phyloP scores from a whole-genome alignment of 2,888 invertebrate species.

The Sarcophaga carnaria region DNA sequence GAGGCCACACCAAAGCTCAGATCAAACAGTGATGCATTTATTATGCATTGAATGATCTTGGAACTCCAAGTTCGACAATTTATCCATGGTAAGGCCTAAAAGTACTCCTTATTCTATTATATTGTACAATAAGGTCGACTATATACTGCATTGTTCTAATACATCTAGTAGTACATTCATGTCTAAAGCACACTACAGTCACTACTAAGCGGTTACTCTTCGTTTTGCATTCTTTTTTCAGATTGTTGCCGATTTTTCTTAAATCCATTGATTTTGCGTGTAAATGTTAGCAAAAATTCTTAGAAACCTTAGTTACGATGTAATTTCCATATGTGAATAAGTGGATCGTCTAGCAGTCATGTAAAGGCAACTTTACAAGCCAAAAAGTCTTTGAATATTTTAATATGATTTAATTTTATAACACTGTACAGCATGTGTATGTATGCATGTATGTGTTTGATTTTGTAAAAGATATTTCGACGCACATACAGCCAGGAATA shows the following conservation, averaged over 20 bases:
- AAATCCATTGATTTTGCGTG: conserved; percentile 74
- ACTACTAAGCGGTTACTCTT: background rate
- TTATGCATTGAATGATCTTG: too few relatives aligned
- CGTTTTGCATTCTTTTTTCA: conserved; percentile 62
- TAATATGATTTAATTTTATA: conserved; percentile 79
- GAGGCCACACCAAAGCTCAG: too few relatives aligned
- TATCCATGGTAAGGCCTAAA: too few relatives aligned
- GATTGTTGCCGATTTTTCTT: conserved; percentile 72
- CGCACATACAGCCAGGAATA: background rate
- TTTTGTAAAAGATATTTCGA: background rate
- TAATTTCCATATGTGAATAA: conserved; percentile 11
- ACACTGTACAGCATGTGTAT: conserved; percentile 69
- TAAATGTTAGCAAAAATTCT: conserved; percentile 78
- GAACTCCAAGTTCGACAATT: too few relatives aligned
- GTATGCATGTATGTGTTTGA: conserved; percentile 28
- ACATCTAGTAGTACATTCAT: too few relatives aligned
- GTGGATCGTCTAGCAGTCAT: conserved; percentile 17
- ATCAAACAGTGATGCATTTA: too few relatives aligned
- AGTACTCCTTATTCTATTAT: too few relatives aligned
- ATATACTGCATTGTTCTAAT: too few relatives aligned
- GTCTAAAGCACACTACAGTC: too few relatives aligned
- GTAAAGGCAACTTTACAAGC: conserved; percentile 16
- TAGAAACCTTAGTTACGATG: conserved; percentile 56
- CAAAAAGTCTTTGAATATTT: conserved; percentile 78
- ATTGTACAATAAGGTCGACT: too few relatives aligned